phyloP scores from a whole-genome alignment of 1,140 invertebrate genomes.

The Apis dorsata region DNA sequence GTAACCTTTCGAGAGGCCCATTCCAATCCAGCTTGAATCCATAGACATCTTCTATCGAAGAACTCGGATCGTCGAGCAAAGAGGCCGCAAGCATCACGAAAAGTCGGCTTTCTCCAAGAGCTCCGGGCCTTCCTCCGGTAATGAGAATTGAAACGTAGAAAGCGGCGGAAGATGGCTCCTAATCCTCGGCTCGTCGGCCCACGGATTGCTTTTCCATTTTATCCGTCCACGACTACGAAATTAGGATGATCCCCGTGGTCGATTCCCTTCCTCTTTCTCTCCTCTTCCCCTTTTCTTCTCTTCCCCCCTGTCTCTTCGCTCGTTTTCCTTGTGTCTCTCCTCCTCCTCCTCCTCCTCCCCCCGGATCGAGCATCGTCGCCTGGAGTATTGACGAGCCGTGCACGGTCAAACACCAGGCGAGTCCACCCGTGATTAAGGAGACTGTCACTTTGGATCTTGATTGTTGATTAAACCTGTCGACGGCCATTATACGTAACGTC shows the following conservation, averaged over 20 bases:
- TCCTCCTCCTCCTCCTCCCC: background rate
- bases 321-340: background rate
- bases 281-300: background rate
- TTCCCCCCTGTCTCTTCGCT: background rate
- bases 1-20: constrained; percentile 51
- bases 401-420: constrained; percentile 9
- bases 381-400: constrained; percentile 15
- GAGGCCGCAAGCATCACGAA: constrained; percentile 54
- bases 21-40: constrained; percentile 65
- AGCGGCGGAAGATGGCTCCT: constrained; percentile 60
- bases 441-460: constrained; percentile 47
- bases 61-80: constrained; percentile 60
- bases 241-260: constrained; percentile 30
- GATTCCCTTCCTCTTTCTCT: background rate
- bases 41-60: constrained; percentile 60
- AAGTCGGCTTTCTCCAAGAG: constrained; percentile 16
- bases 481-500: constrained; percentile 36
- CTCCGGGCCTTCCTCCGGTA: constrained; percentile 50
- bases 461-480: constrained; percentile 54
- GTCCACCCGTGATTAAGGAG: constrained; percentile 39
- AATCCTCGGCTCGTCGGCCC: constrained; percentile 63
- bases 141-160: constrained; percentile 71
- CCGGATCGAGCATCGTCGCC: background rate
- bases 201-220: constrained; percentile 63
- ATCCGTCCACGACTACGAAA: constrained; percentile 43